Base-by-base conservation (phyloP, 2,113 vertebrate species). In the Colinus virginianus region DNA sequence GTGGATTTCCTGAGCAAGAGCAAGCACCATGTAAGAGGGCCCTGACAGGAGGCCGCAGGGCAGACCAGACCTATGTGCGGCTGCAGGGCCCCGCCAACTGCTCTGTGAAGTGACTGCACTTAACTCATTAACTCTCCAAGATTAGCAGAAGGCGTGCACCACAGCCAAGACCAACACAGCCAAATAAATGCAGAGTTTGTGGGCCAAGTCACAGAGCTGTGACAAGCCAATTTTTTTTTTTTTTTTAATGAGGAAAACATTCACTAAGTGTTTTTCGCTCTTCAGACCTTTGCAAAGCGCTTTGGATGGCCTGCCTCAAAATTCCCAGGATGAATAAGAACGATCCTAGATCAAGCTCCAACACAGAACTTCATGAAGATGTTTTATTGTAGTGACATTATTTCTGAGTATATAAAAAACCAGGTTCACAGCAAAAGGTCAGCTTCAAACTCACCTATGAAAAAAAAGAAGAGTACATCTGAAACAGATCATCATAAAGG, bases 61-160 rank as follows among this genome's bases (percentile, higher is more conserved):
- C 69, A 75, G 90, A 32, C 7, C 63, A 55, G 25, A 25, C 9
- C 3, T 9, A 10, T 6, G 21, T 0, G 20, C 0, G 3, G 62
- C 48, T 61, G 17, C 64, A n/a, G 28, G 25, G 40, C 86, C 66
- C 36, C 30, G 17, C 55, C 58, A 86, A 72, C 67, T 85, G 81
- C 67, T 89, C 88, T 85, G 90, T 76, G 87, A 67, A 95, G 55
- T 67, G 59, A 84, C 84, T 63, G 45, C 61, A 63, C 42, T 94
- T 95, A 89, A 90, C 84, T 95, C 93, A 91, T 94, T 95, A 93
- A 89, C 75, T 91, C 91, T 46, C 56, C 68, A 64, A 40, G 92
- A 95, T 93, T 87, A 96, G 91, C 89, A 91, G 68, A 90, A 85
- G 75, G 78, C 0, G 0, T 0, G 2, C 7, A 28, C 59, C 0